Evolutionary conservation across 53 echinoderm and acorn worm species (phyloP).

Genomic region (Luidia sarsii): DNA sequence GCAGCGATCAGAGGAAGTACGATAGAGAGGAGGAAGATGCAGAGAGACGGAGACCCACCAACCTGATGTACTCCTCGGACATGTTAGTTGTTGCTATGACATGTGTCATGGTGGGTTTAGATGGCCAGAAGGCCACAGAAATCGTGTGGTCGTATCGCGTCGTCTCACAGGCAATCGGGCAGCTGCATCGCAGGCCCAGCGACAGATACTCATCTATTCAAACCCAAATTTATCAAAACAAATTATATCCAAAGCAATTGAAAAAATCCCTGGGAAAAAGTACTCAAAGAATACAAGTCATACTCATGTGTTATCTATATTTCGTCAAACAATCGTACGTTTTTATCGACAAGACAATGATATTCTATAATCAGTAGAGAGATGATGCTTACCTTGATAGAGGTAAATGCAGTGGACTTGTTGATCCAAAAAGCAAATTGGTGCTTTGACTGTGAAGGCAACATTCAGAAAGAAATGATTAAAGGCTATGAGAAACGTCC

Average conservation of each 20-base stretch:
- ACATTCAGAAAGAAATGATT: not conserved
- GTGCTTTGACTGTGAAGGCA: not conserved
- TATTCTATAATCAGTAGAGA: not conserved
- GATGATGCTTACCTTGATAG: slow-evolving; percentile 12
- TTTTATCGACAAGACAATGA: too few species aligned
- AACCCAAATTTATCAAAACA: too few species aligned
- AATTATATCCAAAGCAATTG: not conserved
- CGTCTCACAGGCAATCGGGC: slow-evolving; percentile 12
- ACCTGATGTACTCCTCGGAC: not conserved
- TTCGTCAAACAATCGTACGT: too few species aligned
- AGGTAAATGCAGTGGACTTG: not conserved
- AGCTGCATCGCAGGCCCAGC: not conserved
- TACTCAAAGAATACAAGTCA: not conserved
- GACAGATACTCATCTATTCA: not conserved
- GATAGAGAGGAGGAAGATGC: too few species aligned
- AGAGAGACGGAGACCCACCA: too few species aligned
- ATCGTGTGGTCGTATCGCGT: not conserved
- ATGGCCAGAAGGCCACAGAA: slow-evolving; percentile 5
- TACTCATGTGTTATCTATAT: not conserved
- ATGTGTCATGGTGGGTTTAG: not conserved
- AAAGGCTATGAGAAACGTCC: not conserved
- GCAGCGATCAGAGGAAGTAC: too few species aligned
- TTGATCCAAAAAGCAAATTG: not conserved
- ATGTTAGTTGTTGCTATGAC: not conserved
- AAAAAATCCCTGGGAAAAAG: not conserved